Evolutionary conservation across 2,797 vertebrate genomes (phyloP), one percentile per base, ranked within the genome.

Genomic region (Liparis tanakae): DNA sequence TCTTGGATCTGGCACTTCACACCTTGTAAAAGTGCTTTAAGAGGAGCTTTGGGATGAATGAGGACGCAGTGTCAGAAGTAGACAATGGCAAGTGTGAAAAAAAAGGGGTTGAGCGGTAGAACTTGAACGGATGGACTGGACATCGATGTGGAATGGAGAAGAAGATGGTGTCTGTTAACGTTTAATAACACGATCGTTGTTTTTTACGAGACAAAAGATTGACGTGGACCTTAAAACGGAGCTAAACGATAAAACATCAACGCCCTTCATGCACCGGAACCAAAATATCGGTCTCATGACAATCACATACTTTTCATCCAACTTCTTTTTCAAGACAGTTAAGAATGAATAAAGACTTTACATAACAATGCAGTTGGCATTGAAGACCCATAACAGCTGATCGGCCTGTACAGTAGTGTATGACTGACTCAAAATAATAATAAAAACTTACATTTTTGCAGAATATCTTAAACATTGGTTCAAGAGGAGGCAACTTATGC

Each of bases 1-100:
- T 91, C 87, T 91, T 67, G 83, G 85, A 87, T 88, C 69, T 63
- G 88, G 67, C 85, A 91, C 89, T 94, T 95, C 89, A 93, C 94
- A 94, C 94, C 94, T 95, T 95, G 93, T 94, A 94, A 95, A 92
- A 89, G 88, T 74, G 76, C 89, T 91, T 89, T 88, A 82, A 91
- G 86, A 57, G 82, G 81, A 90, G 89, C 80, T 89, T 65, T 78
- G 79, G 79, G 80, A 80, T 80, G 84, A 78, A 79, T 51, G 68
- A 84, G 80, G 57, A 70, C 51, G 70, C 37, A 46, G 79, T 70
- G 79, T 41, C 56, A 60, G 71, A 81, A 76, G 74, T 75, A 61
- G 76, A 81, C 69, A 81, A 85, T 62, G 57, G 61, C 41, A 74
- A 73, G 80, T 80, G 84, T 76, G 82, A 86, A 30, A 86, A 30